These are phyloP conservation scores for Hylomyscus alleni DNA, from an alignment of 2,797 vertebrate species.

Conservation along the genomic window DNA sequence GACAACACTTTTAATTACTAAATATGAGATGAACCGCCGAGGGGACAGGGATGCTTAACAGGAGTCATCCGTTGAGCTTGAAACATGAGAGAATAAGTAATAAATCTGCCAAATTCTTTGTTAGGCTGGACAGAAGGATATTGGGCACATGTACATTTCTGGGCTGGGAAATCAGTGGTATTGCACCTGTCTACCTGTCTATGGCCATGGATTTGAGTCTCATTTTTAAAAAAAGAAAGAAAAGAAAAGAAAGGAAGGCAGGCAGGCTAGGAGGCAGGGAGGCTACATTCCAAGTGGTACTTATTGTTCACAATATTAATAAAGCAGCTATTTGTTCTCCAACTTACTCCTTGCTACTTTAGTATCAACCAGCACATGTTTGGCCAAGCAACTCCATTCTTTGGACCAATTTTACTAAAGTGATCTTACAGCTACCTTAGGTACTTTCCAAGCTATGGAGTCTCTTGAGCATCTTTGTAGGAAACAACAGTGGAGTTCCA, in stretches of 20 bases:
- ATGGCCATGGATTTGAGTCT: background rate
- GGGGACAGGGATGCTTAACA: constrained; percentile 21
- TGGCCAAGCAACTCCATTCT: background rate
- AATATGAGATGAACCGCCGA: background rate
- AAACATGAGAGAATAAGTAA: background rate
- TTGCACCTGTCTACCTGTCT: background rate
- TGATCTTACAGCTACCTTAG: background rate
- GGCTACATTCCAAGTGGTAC: background rate
- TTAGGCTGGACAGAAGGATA: background rate
- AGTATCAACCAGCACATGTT: background rate
- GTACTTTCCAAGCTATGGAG: background rate
- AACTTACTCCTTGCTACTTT: constrained; percentile 28
- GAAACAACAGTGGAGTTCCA: background rate
- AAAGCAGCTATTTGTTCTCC: background rate
- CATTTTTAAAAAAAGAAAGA: background rate
- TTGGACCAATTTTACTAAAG: background rate
- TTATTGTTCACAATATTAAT: constrained; percentile 23
- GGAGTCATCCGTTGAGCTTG: background rate
- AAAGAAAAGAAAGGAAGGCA: background rate
- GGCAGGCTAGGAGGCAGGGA: background rate
- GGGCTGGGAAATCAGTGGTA: background rate
- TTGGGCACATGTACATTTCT: background rate
- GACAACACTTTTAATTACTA: constrained; percentile 49
- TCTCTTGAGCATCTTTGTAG: background rate
- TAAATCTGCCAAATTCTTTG: constrained; percentile 9